Evolutionary conservation across 2,888 invertebrate genomes (phyloP), one percentile per base, ranked within the genome.

Genomic region (Drosophila mercatorum): DNA sequence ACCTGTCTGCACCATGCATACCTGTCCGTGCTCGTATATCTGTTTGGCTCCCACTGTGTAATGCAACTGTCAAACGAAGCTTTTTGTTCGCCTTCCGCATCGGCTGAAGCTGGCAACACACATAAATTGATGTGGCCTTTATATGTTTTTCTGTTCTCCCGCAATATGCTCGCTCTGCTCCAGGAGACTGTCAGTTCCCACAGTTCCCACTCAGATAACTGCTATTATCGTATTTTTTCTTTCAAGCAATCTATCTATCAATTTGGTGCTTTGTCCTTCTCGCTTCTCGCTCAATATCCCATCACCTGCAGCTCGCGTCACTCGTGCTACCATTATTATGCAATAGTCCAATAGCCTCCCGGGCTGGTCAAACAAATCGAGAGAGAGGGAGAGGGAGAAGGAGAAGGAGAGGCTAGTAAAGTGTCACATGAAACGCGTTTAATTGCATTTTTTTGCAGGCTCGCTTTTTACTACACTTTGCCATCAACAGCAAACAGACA

Each of bases 361-460:
- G 36, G 28, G 34, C 59, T 44, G 31, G 14, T 46, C 53, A 63
- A 67, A 56, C 69, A 72, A 70, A 72, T 57, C 26, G 59, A 63
- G 31, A 17, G 67, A 59, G 62, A 12, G 26, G 64, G 44, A 7
- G 38, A n/a, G 65, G 56, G 63, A 55, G 17, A 31, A 31, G 26
- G 34, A 11, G 26, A 64, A 51, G 5, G 34, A 17, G 65, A 60
- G 61, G 36, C 56, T 57, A 78, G 63, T 72, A 70, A 76, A 88
- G 81, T 86, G 88, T 85, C 86, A 81, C 83, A 86, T 75, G 81
- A 88, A 88, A 81, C 83, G 83, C 67, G 77, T 75, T 87, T 87
- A 84, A 83, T 84, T 84, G 83, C 80, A 82, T 88, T 76, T 66
- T 51, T 81, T 83, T 75, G 68, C 68, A 67, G 66, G 41, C 69